These are phyloP conservation scores for Cygnus buccinator DNA, from an alignment of 2,113 vertebrate species.

Conservation along the genomic window DNA sequence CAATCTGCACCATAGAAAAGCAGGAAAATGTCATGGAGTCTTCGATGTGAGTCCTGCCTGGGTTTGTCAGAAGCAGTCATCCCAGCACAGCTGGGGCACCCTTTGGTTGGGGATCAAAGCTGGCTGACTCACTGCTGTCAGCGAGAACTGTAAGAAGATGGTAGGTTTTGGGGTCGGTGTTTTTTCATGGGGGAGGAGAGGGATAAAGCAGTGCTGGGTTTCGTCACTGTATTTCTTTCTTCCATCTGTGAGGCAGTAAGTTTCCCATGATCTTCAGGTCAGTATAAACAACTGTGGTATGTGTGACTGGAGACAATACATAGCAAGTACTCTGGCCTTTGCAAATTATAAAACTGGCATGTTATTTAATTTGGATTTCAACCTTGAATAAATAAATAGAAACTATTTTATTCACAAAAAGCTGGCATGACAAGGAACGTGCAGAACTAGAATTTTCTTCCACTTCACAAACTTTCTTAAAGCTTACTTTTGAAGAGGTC, in stretches of 20 bases:
- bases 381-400: not conserved
- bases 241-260: not conserved
- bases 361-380: not conserved
- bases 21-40: not conserved
- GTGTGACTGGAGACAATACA: not conserved
- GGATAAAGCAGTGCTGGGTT: not conserved
- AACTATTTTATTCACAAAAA: not conserved
- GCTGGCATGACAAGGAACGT: not conserved
- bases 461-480: not conserved
- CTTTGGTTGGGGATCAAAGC: not conserved
- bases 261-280: not conserved
- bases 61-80: not conserved
- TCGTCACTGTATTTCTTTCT: not conserved
- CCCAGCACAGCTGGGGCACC: not conserved
- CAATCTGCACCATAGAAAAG: not conserved
- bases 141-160: not conserved
- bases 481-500: not conserved
- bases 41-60: not conserved
- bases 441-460: not conserved
- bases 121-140: not conserved
- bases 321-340: not conserved
- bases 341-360: not conserved
- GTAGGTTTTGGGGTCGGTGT: not conserved
- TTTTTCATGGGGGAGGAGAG: not conserved
- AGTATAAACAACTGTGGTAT: not conserved